Evolutionary conservation across 23 tunicate species (phyloP).

Genomic region (Ascidia mentula): DNA sequence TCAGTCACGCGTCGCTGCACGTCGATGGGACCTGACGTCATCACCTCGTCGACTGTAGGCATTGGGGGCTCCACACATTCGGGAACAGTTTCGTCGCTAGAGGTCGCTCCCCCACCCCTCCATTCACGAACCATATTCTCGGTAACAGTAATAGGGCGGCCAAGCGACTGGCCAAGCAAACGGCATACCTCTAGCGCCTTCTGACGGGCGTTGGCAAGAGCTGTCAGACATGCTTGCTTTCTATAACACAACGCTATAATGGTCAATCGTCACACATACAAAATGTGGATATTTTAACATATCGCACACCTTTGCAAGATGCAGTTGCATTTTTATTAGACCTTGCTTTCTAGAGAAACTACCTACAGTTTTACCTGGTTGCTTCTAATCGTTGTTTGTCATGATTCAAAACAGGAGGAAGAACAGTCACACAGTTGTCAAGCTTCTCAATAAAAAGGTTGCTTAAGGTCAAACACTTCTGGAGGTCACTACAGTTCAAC

Average conservation of each 20-base stretch:
- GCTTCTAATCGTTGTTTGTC: conserved; percentile 55
- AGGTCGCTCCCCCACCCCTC: conserved; percentile 31
- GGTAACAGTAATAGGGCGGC: conserved; percentile 72
- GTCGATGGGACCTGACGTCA: conserved; percentile 34
- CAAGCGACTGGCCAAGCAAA: conserved; percentile 65
- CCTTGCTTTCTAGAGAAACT: no score
- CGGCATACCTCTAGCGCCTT: conserved; percentile 85
- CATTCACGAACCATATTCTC: conserved; percentile 66
- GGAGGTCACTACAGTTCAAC: conserved; percentile 31
- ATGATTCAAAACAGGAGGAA: conserved; percentile 48
- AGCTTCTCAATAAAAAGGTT: conserved; percentile 28
- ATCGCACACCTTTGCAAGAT: no score
- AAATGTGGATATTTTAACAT: no score
- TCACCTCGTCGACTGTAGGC: conserved; percentile 28
- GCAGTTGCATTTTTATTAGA: no score
- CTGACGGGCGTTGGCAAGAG: conserved; percentile 80
- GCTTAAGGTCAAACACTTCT: conserved; percentile 61
- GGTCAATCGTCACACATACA: no score
- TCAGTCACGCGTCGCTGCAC: conserved; percentile 60
- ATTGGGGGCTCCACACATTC: conserved; percentile 15
- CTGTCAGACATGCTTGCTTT: conserved; percentile 76
- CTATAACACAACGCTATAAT: no score
- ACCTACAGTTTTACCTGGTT: conserved; percentile 14
- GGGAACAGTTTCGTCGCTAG: background rate
- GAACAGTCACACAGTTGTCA: conserved; percentile 17